These are phyloP conservation scores for Cheilosia pagana DNA, from an alignment of 2,888 invertebrate genomes.

Conservation along the genomic window DNA sequence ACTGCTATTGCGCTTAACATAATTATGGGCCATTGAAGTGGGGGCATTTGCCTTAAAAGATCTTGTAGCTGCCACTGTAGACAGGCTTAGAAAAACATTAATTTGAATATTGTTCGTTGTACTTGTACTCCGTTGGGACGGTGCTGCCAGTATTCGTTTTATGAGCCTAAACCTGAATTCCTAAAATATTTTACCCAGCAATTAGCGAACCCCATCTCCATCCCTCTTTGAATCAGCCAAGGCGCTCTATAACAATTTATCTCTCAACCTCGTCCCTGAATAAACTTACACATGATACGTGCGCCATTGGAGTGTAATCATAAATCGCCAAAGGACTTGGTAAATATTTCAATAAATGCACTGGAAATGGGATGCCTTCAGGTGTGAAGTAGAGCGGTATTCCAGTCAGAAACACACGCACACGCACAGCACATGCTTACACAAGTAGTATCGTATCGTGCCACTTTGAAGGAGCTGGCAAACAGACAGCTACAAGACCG, in stretches of 20 bases:
- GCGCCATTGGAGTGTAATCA: slow-evolving; percentile 53
- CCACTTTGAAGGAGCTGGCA: slow-evolving; percentile 26
- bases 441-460: slow-evolving; percentile 28
- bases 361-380: slow-evolving; percentile 51
- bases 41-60: too few relatives aligned
- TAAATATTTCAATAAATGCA: slow-evolving; percentile 67
- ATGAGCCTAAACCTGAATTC: slow-evolving; percentile 49
- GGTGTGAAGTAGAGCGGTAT: slow-evolving; percentile 41
- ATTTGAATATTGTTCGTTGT: slow-evolving; percentile 25
- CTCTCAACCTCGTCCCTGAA: slow-evolving; percentile 6
- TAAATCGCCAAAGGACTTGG: slow-evolving; percentile 60
- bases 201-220: slow-evolving; percentile 27
- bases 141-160: slow-evolving; percentile 15
- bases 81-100: background rate
- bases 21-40: too few relatives aligned
- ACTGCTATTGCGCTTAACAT: too few relatives aligned
- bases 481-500: slow-evolving; percentile 18
- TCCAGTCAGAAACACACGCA: slow-evolving; percentile 8
- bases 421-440: background rate
- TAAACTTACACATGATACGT: slow-evolving; percentile 44
- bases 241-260: background rate
- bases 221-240: background rate
- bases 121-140: background rate
- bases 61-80: slow-evolving; percentile 10
- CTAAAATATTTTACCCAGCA: slow-evolving; percentile 44